Percentiles rank a stretch among this genome's conserved stretches.
Evolutionary conservation across 2,113 vertebrate genomes (phyloP).

Genomic region (Ailurus styani): DNA sequence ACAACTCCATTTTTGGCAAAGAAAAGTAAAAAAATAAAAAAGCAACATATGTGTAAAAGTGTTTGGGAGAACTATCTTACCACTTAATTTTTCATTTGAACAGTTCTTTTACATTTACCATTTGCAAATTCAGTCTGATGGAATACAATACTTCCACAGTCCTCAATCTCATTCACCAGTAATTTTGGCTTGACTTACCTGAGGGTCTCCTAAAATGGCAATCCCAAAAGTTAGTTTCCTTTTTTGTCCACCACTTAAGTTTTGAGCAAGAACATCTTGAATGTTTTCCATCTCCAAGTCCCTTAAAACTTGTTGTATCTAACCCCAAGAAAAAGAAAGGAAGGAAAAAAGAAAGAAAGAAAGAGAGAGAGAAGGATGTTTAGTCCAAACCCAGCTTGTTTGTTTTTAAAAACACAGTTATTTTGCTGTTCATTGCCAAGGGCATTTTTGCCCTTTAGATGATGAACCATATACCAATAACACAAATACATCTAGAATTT

Average conservation of each 20-base stretch:
- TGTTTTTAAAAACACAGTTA: not conserved
- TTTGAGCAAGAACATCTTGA: slow-evolving; percentile 85
- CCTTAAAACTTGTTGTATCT: slow-evolving; percentile 86
- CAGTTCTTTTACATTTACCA: not conserved
- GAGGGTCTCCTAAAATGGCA: slow-evolving; percentile 89
- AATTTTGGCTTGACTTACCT: slow-evolving; percentile 75
- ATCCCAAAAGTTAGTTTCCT: slow-evolving; percentile 89
- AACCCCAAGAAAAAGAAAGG: not conserved
- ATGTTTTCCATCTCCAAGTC: slow-evolving; percentile 88
- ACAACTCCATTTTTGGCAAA: too few species aligned
- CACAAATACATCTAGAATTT: not conserved
- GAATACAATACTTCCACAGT: not conserved
- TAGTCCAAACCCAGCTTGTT: not conserved
- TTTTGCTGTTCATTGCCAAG: not conserved
- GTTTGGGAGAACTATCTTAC: not conserved
- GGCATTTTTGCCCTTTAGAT: not conserved
- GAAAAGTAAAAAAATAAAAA: not conserved
- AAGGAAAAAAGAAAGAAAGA: too few species aligned
- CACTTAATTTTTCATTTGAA: not conserved
- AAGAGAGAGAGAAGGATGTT: not conserved
- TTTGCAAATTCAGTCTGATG: not conserved
- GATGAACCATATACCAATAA: not conserved
- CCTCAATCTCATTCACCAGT: not conserved
- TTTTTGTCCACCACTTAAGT: slow-evolving; percentile 89
- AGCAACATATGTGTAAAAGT: not conserved